Percentiles rank a stretch among this genome's conserved stretches.
Evolutionary conservation across 1,140 invertebrate species (phyloP).

Genomic region (Aleiodes sp.): DNA sequence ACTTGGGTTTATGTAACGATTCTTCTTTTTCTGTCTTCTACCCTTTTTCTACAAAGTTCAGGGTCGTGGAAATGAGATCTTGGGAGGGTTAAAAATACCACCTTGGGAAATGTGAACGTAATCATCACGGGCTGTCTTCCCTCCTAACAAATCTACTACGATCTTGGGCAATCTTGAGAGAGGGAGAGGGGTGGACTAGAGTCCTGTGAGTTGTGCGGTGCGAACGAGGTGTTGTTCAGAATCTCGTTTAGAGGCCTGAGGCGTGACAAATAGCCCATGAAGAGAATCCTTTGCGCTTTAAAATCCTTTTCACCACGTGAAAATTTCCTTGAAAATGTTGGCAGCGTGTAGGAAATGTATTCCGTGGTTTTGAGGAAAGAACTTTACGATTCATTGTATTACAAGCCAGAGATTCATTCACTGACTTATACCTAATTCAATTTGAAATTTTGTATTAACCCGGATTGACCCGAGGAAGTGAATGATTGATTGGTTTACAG

Average conservation of each 20-base stretch:
- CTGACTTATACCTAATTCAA: no score
- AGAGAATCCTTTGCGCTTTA: not conserved
- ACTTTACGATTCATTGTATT: no score
- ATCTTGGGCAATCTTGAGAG: slow-evolving; percentile 16
- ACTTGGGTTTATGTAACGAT: not conserved
- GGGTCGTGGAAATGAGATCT: slow-evolving; percentile 36
- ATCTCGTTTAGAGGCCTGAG: not conserved
- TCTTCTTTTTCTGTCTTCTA: not conserved
- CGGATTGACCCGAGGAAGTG: no score
- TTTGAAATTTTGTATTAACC: no score
- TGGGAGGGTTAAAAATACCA: slow-evolving; percentile 37
- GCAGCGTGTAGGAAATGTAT: not conserved
- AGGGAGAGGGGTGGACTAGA: not conserved
- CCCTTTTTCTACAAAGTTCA: not conserved
- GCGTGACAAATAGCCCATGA: not conserved
- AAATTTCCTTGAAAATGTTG: not conserved
- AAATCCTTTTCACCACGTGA: not conserved
- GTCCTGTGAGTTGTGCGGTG: not conserved
- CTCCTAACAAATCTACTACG: slow-evolving; percentile 36
- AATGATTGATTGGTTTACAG: no score
- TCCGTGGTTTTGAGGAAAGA: no score
- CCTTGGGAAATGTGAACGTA: slow-evolving; percentile 27
- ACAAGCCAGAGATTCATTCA: no score
- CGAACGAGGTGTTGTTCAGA: not conserved
- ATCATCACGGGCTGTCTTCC: slow-evolving; percentile 25